Base-by-base conservation (phyloP, 2,797 vertebrate genomes). In the Chelonia mydas region DNA sequence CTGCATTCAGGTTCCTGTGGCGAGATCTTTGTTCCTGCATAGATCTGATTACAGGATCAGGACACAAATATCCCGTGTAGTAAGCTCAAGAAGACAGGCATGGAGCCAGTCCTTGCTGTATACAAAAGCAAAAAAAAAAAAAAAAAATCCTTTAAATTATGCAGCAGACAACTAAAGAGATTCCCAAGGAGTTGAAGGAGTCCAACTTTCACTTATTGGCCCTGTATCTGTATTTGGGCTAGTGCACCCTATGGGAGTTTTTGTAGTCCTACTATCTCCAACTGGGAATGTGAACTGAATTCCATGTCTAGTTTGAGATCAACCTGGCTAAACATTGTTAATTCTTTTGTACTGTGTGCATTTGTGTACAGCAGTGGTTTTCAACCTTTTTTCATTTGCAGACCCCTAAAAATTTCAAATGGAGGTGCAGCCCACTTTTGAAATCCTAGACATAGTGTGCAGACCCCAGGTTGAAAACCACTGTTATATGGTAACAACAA, bases 21-120 rank as follows among this genome's bases (percentile, higher is more conserved):
- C 13, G 57, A 59, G 12, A 59, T 61, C 28, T 88, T 94, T 86
- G 47, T 88, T 16, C 17, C 65, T 83, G 87, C 68, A 7, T n/a
- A 80, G 55, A 49, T 89, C 90, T 97, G 95, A 92, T 97, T 97
- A 96, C 91, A 96, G 96, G 95, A 91, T 90, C 84, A 78, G 74
- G 78, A 41, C 55, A 19, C 83, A 94, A 87, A 80, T 23, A 90
- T 78, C 16, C 54, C 31, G 57, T 41, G 61, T 74, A n/a, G 86
- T 85, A 86, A 93, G 50, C 74, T 94, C 53, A 23, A 47, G 84
- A 95, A 87, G 81, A 83, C 87, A 81, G 54, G 54, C 54, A 55
- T 50, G 91, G 78, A 90, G 84, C 61, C 92, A 86, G 84, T 54
- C 68, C 93, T 77, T 0, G 0, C 96, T 96, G 95, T 90, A 96